Evolutionary conservation across 2,888 invertebrate species (phyloP).

Genomic region (Epirrhoe tristata): DNA sequence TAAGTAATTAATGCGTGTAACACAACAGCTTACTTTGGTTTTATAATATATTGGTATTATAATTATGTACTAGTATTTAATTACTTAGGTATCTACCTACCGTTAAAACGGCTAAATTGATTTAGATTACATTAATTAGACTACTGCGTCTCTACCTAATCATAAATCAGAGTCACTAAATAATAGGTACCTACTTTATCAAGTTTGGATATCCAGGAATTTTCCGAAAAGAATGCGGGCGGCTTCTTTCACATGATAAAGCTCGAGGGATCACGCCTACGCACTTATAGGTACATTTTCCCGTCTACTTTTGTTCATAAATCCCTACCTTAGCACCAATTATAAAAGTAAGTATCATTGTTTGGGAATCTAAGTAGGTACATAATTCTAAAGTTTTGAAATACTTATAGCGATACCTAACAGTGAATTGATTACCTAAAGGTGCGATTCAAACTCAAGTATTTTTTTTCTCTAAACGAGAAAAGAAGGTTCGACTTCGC

Average conservation of each 20-base stretch:
- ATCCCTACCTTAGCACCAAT: no score
- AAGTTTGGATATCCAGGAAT: not conserved
- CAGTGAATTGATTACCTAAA: not conserved
- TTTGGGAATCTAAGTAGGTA: no score
- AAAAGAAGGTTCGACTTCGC: not conserved
- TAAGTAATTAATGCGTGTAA: no score
- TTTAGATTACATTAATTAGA: no score
- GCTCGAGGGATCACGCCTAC: conserved; percentile 6
- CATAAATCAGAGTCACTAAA: not conserved
- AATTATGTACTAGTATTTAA: no score
- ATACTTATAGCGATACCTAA: not conserved
- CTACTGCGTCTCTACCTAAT: not conserved
- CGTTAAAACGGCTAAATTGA: no score
- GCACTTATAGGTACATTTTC: conserved; percentile 4
- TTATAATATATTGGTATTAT: no score
- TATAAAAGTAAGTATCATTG: no score
- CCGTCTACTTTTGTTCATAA: not conserved
- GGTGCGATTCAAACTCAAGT: conserved; percentile 21
- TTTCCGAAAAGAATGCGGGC: not conserved
- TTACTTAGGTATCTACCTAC: no score
- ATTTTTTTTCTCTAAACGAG: not conserved
- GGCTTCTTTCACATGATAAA: conserved; percentile 6
- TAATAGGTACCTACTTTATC: not conserved
- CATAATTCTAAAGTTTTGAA: not conserved
- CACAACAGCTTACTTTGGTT: no score